A percentile compares a stretch with the other conserved stretches of the same genome.
Conservation (phyloP, 2,888 invertebrate genomes). For the Slavum lentiscoides region DNA sequence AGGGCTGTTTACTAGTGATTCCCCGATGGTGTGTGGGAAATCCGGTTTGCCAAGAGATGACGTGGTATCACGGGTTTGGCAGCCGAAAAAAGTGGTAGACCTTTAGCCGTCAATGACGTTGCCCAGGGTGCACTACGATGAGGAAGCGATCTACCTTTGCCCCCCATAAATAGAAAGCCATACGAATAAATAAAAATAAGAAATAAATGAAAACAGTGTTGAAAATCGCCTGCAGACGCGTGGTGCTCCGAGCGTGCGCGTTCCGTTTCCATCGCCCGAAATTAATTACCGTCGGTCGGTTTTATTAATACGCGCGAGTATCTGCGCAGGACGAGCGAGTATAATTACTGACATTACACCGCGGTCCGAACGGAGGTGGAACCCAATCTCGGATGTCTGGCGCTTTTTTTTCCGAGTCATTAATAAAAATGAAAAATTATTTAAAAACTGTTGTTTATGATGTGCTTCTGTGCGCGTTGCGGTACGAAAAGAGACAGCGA, state of each 20-base stretch:
- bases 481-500: background rate
- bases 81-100: no score
- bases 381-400: constrained; percentile 18
- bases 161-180: no score
- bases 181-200: no score
- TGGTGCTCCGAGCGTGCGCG: background rate
- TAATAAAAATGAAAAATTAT: constrained; percentile 23
- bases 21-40: no score
- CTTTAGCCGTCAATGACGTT: no score
- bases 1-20: no score
- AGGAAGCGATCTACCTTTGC: no score
- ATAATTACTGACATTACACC: constrained; percentile 35
- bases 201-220: no score
- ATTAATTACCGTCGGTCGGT: constrained; percentile 47
- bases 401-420: constrained; percentile 9
- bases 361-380: constrained; percentile 11
- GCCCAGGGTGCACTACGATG: no score
- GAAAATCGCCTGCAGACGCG: constrained; percentile 13
- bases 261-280: background rate
- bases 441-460: background rate
- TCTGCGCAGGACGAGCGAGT: background rate
- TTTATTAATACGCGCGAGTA: background rate
- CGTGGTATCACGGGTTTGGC: no score
- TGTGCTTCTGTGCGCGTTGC: constrained; percentile 16
- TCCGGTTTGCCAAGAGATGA: no score